phyloP scores from a whole-genome alignment of 2,113 vertebrate species.

The Sclerurus mexicanus region DNA sequence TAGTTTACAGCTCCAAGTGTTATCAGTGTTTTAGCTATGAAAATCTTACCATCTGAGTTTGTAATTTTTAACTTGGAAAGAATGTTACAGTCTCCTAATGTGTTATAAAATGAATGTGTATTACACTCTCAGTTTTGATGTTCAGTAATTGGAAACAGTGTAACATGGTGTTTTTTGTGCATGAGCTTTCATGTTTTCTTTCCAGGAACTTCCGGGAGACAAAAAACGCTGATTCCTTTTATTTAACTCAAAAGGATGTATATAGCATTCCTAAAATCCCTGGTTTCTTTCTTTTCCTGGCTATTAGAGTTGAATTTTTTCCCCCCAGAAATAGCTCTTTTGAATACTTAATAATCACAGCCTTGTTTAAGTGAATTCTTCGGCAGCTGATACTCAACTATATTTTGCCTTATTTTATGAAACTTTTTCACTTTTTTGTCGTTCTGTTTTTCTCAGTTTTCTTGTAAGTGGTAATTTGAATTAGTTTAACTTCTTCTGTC shows the following conservation, averaged over 20 bases:
- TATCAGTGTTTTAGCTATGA: background rate
- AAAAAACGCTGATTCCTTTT: background rate
- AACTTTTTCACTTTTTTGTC: background rate
- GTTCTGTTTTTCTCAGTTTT: background rate
- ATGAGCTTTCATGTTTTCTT: background rate
- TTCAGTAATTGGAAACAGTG: background rate
- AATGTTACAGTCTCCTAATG: accelerated
- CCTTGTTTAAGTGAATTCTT: background rate
- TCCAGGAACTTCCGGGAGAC: background rate
- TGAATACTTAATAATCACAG: background rate
- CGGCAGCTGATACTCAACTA: background rate
- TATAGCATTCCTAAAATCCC: background rate
- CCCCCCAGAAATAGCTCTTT: background rate
- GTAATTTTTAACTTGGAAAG: background rate
- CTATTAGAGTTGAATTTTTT: background rate
- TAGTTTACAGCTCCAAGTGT: background rate
- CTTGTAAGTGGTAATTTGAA: background rate
- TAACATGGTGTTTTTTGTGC: background rate
- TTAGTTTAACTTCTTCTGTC: background rate
- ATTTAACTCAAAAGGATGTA: background rate
- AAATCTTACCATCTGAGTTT: background rate
- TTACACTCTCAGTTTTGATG: background rate
- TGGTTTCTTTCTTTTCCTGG: background rate
- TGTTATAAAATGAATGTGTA: background rate
- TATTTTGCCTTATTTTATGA: background rate